These are phyloP conservation scores for Oxycera nigricornis DNA, from an alignment of 2,888 invertebrate genomes.

Conservation along the genomic window DNA sequence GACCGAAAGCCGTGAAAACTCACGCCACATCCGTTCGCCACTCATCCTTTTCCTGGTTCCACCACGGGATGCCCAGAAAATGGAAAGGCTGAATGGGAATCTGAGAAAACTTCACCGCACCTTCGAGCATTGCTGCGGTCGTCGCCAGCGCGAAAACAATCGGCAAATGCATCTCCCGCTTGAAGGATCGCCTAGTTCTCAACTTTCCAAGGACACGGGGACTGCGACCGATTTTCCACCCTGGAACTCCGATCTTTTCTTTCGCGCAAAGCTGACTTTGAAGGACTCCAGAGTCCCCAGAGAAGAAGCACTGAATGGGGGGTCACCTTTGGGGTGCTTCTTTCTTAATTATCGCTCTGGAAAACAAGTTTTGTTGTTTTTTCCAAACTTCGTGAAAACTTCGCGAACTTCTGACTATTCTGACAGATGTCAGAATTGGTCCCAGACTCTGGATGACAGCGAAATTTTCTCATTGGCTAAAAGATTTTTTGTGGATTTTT, in stretches of 20 bases:
- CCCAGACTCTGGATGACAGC: no score
- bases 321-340: no score
- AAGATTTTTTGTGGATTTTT: slow-evolving; percentile 44
- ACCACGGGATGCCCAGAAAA: background rate
- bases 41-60: background rate
- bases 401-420: no score
- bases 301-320: no score
- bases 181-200: background rate
- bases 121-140: background rate
- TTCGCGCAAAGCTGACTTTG: slow-evolving; percentile 40
- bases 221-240: background rate
- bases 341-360: no score
- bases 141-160: background rate
- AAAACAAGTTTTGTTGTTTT: no score
- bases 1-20: background rate
- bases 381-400: no score
- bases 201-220: background rate
- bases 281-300: no score
- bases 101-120: slow-evolving; percentile 3
- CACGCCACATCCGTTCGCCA: background rate
- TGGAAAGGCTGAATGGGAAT: background rate
- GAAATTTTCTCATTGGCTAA: slow-evolving; percentile 43
- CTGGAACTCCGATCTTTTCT: background rate
- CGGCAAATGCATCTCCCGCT: background rate
- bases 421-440: no score